Evolutionary conservation across 2,888 invertebrate genomes (phyloP).

Genomic region (Pyrochroa serraticornis): DNA sequence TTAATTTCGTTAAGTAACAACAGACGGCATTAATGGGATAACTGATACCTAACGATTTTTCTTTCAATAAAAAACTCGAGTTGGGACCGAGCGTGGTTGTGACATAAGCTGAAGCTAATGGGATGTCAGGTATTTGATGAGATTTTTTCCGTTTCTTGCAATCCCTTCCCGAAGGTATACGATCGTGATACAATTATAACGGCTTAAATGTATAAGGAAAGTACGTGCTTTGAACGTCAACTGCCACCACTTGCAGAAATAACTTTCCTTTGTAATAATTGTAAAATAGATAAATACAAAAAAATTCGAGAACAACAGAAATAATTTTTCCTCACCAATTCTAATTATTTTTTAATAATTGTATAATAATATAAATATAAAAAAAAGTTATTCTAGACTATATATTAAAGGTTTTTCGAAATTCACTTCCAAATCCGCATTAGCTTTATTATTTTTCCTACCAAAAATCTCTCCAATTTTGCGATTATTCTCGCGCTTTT

Average conservation of each 20-base stretch:
- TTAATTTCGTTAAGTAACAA: conserved; percentile 7
- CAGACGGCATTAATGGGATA: conserved; percentile 12
- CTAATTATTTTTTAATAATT: conserved; percentile 6
- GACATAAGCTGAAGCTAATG: conserved; percentile 35
- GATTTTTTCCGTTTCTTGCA: conserved; percentile 31
- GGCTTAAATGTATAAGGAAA: conserved; percentile 41
- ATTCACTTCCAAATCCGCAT: conserved; percentile 36
- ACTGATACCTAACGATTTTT: conserved; percentile 7
- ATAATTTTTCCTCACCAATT: neutral
- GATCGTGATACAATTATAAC: conserved; percentile 45
- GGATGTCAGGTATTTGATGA: conserved; percentile 36
- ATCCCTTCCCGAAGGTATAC: conserved; percentile 35
- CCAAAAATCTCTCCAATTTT: conserved; percentile 47
- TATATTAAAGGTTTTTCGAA: conserved; percentile 50
- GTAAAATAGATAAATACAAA: conserved; percentile 14
- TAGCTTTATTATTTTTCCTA: conserved; percentile 28
- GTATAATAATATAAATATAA: conserved; percentile 17
- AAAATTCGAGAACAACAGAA: too few relatives aligned
- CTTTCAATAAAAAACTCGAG: conserved; percentile 2
- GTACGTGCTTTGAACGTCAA: conserved; percentile 37
- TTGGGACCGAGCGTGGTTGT: conserved; percentile 15
- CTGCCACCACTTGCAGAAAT: neutral
- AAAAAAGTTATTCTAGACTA: conserved; percentile 41
- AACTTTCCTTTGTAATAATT: conserved; percentile 8
- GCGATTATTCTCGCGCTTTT: conserved; percentile 46